Evolutionary conservation across 2,888 invertebrate genomes (phyloP).

Genomic region (Zele albiditarsus): DNA sequence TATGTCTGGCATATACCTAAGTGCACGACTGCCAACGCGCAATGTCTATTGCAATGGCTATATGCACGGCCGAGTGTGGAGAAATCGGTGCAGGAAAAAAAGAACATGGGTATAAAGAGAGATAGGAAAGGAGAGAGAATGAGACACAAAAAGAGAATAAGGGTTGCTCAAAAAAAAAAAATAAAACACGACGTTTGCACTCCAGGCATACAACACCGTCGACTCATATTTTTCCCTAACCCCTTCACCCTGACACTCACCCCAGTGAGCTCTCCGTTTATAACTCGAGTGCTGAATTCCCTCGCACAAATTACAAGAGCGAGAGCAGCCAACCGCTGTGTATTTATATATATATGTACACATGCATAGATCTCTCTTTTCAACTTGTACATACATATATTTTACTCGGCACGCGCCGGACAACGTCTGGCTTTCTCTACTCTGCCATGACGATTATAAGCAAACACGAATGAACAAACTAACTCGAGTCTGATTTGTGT

Average conservation of each 20-base stretch:
- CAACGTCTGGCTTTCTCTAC: constrained; percentile 32
- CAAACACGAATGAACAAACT: constrained; percentile 6
- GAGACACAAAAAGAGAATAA: neutral
- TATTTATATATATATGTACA: constrained; percentile 7
- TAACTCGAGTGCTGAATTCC: constrained; percentile 30
- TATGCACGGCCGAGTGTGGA: constrained; percentile 33
- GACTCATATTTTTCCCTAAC: constrained; percentile 24
- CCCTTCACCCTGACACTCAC: constrained; percentile 24
- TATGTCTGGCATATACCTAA: neutral
- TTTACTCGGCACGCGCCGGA: constrained; percentile 35
- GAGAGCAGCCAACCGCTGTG: constrained; percentile 16
- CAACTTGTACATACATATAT: neutral
- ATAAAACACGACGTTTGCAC: neutral
- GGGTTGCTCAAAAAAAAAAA: neutral
- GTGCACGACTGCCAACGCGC: constrained; percentile 12
- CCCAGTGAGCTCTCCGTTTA: constrained; percentile 22
- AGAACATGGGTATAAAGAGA: neutral
- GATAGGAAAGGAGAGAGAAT: constrained; percentile 28
- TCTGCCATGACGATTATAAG: constrained; percentile 21
- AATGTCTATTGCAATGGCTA: constrained; percentile 19
- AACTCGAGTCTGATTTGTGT: constrained; percentile 7
- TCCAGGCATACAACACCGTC: constrained; percentile 22
- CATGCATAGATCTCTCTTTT: constrained; percentile 10
- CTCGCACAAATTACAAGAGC: constrained; percentile 33
- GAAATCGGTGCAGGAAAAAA: constrained; percentile 34